Evolutionary conservation across 2,888 invertebrate species (phyloP).

Genomic region (Amphipoea oculea): DNA sequence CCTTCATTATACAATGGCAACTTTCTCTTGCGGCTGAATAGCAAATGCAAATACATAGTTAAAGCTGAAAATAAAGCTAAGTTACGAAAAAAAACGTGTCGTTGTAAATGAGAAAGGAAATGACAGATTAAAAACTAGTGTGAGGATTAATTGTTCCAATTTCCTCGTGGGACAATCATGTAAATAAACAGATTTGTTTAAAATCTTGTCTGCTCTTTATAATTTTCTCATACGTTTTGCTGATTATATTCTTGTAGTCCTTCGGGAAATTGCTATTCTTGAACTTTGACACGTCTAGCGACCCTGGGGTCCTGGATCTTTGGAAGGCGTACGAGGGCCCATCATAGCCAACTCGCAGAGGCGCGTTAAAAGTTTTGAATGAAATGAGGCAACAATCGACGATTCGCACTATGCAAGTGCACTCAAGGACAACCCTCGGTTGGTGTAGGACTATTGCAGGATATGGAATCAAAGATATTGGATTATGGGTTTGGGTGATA

Average conservation of each 20-base stretch:
- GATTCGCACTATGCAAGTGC: too few species aligned
- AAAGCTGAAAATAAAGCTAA: conserved; percentile 1
- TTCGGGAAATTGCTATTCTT: not conserved
- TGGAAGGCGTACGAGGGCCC: too few species aligned
- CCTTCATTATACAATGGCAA: conserved; percentile 22
- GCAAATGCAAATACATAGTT: conserved; percentile 20
- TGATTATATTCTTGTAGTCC: too few species aligned
- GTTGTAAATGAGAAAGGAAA: conserved; percentile 12
- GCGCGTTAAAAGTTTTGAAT: too few species aligned
- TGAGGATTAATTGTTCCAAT: not conserved
- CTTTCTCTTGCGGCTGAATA: conserved; percentile 34
- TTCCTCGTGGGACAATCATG: not conserved
- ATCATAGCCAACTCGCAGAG: too few species aligned
- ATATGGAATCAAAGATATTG: not conserved
- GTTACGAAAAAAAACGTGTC: conserved; percentile 10
- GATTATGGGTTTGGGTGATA: not conserved
- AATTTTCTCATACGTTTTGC: not conserved
- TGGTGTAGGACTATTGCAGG: not conserved
- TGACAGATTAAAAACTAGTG: not conserved
- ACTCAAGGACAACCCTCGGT: too few species aligned
- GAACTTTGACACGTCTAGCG: too few species aligned
- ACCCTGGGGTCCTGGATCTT: too few species aligned
- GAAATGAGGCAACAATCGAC: too few species aligned
- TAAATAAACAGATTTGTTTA: not conserved
- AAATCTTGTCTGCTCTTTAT: not conserved